phyloP scores from a whole-genome alignment of 2,888 invertebrate species.

The Philonicus albiceps region DNA sequence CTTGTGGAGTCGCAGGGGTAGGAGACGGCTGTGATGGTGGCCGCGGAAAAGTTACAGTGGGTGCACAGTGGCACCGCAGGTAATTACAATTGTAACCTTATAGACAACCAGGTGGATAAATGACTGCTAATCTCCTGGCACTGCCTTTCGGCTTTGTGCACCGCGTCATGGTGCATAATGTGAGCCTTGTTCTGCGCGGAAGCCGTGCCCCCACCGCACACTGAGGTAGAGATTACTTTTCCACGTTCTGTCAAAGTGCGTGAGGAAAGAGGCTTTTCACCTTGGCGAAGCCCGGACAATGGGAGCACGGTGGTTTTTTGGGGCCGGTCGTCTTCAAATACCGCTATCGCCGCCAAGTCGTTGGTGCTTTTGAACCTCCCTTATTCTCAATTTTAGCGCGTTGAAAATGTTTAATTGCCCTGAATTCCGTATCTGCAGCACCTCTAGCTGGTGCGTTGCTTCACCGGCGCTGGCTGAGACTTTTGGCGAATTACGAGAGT shows the following conservation, averaged over 20 bases:
- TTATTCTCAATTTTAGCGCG: slow-evolving; percentile 8
- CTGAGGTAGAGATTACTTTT: slow-evolving; percentile 1
- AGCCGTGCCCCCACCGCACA: neutral
- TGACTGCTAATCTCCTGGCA: slow-evolving; percentile 45
- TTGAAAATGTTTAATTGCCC: slow-evolving; percentile 49
- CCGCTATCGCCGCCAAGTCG: neutral
- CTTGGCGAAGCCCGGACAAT: slow-evolving; percentile 18
- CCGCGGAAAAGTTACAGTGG: slow-evolving; percentile 33
- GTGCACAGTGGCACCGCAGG: slow-evolving; percentile 40
- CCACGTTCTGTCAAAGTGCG: slow-evolving; percentile 46
- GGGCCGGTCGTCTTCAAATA: neutral
- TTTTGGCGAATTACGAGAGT: neutral
- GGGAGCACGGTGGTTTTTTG: slow-evolving; percentile 34
- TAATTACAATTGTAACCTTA: slow-evolving; percentile 46
- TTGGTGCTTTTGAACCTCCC: neutral
- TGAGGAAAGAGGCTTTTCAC: slow-evolving; percentile 38
- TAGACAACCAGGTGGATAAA: slow-evolving; percentile 47
- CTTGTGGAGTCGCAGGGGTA: neutral
- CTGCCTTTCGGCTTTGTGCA: slow-evolving; percentile 5
- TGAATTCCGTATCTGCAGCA: slow-evolving; percentile 45
- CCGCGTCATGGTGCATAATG: slow-evolving; percentile 28
- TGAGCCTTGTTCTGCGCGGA: neutral
- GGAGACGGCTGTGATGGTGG: neutral
- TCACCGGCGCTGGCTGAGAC: neutral
- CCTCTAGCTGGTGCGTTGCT: neutral